Base-by-base conservation (phyloP, 2,888 invertebrate genomes). In the Neoitamus cyanurus region DNA sequence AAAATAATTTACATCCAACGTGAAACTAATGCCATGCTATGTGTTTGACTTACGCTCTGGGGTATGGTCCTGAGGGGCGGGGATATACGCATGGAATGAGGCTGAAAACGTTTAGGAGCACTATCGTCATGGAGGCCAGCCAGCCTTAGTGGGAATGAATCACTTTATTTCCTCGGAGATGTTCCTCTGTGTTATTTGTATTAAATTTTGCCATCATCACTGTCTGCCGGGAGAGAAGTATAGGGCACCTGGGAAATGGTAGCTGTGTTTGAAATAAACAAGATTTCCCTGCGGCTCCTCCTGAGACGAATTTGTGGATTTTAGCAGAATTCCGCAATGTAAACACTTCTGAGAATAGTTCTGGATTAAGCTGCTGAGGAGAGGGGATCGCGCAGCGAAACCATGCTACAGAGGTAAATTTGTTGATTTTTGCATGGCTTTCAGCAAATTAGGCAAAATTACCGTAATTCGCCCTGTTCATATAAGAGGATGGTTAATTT, bases 191-290 rank as follows among this genome's bases (percentile, higher is more conserved):
- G 58, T 58, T 58, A 58, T 58, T 58, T 58, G 58, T 58, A 58
- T 58, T 58, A 58, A 58, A 58, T 58, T 58, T 58, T 58, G 58
- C 58, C 58, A 58, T 58, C 58, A 58, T 58, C 58, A 58, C 58
- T 58, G 58, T 58, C 58, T 58, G 58, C 58, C 58, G 25, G 58
- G 58, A 25, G 25, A 20, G 20, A 58, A 58, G 58, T 58, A 58
- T 58, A 58, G 58, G 58, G 58, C 58, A 58, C 58, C 58, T 58
- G 58, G 58, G 58, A 58, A 58, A 58, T 58, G 58, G 58, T 58
- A 9, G 58, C 58, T 58, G 9, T 58, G 25, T 58, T 58, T 58
- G 58, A 58, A 58, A 58, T 58, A 58, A 58, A 58, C 58, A 58
- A 58, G 58, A 58, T 58, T 58, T 58, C 58, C 58, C 20, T 58